These are phyloP conservation scores for Pandemis heparana DNA, from an alignment of 2,888 invertebrate species.

Conservation along the genomic window DNA sequence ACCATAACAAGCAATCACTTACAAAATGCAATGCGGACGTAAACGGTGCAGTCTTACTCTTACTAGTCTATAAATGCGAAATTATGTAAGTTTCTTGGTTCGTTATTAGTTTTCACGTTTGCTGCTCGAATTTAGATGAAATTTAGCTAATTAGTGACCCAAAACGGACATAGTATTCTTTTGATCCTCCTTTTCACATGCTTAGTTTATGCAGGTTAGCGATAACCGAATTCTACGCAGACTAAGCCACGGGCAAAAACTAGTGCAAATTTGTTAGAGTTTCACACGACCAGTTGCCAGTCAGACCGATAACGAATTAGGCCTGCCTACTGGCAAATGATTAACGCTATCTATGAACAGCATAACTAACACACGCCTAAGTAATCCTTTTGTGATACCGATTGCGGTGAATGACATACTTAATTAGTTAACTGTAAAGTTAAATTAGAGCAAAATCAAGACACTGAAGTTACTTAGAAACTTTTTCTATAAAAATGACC, in stretches of 20 bases:
- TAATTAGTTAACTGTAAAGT: slow-evolving; percentile 29
- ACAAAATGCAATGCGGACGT: slow-evolving; percentile 30
- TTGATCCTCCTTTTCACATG: no score
- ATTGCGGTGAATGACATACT: slow-evolving; percentile 55
- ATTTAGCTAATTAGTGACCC: no score
- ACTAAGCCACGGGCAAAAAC: no score
- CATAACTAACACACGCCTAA: slow-evolving; percentile 50
- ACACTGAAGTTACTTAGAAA: no score
- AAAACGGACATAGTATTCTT: no score
- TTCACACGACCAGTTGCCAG: slow-evolving; percentile 11
- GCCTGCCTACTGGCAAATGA: slow-evolving; percentile 10
- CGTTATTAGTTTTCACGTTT: no score
- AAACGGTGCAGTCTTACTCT: slow-evolving; percentile 2
- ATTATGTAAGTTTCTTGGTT: no score
- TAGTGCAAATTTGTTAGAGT: slow-evolving; percentile 16
- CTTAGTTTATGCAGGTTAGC: no score
- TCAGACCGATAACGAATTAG: slow-evolving; percentile 28
- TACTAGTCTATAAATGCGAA: no score
- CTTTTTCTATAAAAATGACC: no score
- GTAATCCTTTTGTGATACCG: slow-evolving; percentile 60
- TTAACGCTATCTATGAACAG: slow-evolving; percentile 39
- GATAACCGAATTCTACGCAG: no score
- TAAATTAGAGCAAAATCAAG: neutral
- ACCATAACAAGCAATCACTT: slow-evolving; percentile 18
- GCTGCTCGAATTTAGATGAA: no score